A percentile compares a stretch with the other conserved stretches of the same genome.
Conservation (phyloP, 2,888 invertebrate genomes). For the Anoncus sp. region DNA sequence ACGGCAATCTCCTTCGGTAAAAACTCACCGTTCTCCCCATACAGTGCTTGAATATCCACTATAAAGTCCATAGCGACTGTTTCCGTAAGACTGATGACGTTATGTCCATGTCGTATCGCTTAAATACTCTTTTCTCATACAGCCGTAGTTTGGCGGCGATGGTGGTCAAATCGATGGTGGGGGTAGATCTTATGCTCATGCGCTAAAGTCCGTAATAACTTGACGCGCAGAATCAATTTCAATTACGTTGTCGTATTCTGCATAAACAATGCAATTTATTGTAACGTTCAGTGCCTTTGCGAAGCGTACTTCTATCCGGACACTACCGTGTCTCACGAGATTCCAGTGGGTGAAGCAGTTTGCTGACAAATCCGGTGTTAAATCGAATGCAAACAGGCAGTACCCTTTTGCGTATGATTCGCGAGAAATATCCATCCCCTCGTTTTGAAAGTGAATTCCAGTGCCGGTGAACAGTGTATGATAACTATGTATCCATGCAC, state of each 20-base stretch:
- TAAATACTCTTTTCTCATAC: too few relatives aligned
- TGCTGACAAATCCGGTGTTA: background rate
- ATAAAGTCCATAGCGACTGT: too few relatives aligned
- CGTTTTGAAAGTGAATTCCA: background rate
- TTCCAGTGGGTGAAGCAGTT: background rate
- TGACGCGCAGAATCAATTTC: background rate
- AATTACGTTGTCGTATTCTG: background rate
- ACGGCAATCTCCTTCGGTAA: too few relatives aligned
- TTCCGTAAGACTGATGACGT: too few relatives aligned
- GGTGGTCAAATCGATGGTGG: too few relatives aligned
- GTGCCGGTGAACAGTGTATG: background rate
- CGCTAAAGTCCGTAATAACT: too few relatives aligned
- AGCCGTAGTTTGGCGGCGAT: too few relatives aligned
- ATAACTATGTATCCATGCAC: background rate
- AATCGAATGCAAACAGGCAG: background rate
- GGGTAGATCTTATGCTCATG: too few relatives aligned
- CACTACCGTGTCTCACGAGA: background rate
- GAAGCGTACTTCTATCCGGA: background rate
- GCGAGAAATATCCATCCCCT: constrained; percentile 14
- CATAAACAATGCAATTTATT: constrained; percentile 1
- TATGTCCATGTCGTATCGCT: too few relatives aligned
- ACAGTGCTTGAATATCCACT: too few relatives aligned
- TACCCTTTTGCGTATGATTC: too few relatives aligned
- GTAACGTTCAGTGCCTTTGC: background rate
- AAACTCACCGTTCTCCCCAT: too few relatives aligned